Conservation (phyloP, 1,140 invertebrate genomes). For the Teleogryllus occipitalis region DNA sequence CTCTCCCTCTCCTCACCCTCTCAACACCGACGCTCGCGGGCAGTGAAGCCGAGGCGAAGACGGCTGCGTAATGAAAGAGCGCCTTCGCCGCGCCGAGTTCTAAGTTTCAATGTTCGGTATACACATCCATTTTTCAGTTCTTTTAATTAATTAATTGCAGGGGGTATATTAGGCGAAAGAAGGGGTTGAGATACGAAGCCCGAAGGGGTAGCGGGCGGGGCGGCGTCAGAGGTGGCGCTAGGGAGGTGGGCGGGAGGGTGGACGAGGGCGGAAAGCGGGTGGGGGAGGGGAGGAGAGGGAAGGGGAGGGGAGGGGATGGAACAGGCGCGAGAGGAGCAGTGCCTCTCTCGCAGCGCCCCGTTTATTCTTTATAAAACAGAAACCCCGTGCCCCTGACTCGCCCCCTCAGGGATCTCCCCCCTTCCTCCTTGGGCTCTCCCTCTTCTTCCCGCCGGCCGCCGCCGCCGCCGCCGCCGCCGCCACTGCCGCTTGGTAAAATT, state of each 20-base stretch:
- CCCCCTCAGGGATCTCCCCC: neutral
- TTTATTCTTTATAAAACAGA: conserved; percentile 18
- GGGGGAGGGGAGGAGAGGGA: neutral
- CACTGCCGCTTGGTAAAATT: conserved; percentile 17
- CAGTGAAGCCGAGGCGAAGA: neutral
- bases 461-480: too few species aligned
- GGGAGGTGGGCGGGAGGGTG: neutral
- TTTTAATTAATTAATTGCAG: conserved; percentile 21
- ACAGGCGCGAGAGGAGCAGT: neutral
- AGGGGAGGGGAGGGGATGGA: neutral
- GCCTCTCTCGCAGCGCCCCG: neutral
- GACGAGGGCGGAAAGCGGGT: neutral
- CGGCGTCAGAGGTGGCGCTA: neutral
- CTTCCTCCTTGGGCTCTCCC: neutral
- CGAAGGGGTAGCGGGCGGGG: neutral
- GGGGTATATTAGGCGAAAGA: conserved; percentile 18
- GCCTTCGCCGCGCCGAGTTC: neutral
- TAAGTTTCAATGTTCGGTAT: conserved; percentile 17
- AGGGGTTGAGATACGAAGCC: neutral
- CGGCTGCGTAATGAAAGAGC: conserved; percentile 16
- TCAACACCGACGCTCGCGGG: neutral
- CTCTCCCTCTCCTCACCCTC: neutral
- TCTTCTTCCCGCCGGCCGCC: neutral
- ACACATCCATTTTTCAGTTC: conserved; percentile 21
- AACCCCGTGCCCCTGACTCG: neutral